Percentiles rank a stretch among this genome's conserved stretches.
These are phyloP conservation scores for Struthio camelus DNA, from an alignment of 2,113 vertebrate species.

Conservation along the genomic window DNA sequence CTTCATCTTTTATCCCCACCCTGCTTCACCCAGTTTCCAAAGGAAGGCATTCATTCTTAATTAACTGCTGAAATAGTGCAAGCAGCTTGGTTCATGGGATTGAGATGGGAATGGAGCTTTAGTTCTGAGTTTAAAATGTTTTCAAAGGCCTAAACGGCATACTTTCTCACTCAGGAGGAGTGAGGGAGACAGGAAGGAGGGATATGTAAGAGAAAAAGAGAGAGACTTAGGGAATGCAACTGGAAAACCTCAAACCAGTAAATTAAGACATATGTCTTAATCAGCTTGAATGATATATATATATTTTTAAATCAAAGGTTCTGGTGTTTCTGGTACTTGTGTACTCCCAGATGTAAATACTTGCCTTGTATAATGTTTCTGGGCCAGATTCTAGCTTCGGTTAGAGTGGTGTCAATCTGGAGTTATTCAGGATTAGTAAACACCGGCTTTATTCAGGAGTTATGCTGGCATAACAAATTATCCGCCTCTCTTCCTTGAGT, in stretches of 20 bases:
- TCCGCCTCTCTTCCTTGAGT: neutral
- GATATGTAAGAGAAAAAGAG: neutral
- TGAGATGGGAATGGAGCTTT: slow-evolving; percentile 64
- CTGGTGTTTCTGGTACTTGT: slow-evolving; percentile 36
- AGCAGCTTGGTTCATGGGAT: slow-evolving; percentile 64
- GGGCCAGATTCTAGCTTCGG: neutral
- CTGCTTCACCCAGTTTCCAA: slow-evolving; percentile 68
- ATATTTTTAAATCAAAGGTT: slow-evolving; percentile 20
- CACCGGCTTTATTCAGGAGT: neutral
- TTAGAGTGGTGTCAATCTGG: slow-evolving; percentile 37
- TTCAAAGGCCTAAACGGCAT: slow-evolving; percentile 54
- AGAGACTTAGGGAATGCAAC: slow-evolving; percentile 18
- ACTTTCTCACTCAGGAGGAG: slow-evolving; percentile 38
- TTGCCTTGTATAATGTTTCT: slow-evolving; percentile 34
- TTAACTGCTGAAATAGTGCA: slow-evolving; percentile 71
- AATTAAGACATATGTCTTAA: slow-evolving; percentile 62
- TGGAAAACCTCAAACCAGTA: slow-evolving; percentile 60
- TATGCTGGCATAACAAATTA: neutral
- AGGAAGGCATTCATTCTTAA: slow-evolving; percentile 74
- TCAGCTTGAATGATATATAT: slow-evolving; percentile 59
- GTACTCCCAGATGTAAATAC: slow-evolving; percentile 36
- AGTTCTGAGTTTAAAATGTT: slow-evolving; percentile 52
- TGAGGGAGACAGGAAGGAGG: slow-evolving; percentile 28
- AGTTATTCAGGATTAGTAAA: slow-evolving; percentile 38
- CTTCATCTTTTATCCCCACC: slow-evolving; percentile 70